Percentiles rank a stretch among this genome's conserved stretches.
Evolutionary conservation across 2,797 vertebrate species (phyloP).

Genomic region (Halcyon smyrnensis): DNA sequence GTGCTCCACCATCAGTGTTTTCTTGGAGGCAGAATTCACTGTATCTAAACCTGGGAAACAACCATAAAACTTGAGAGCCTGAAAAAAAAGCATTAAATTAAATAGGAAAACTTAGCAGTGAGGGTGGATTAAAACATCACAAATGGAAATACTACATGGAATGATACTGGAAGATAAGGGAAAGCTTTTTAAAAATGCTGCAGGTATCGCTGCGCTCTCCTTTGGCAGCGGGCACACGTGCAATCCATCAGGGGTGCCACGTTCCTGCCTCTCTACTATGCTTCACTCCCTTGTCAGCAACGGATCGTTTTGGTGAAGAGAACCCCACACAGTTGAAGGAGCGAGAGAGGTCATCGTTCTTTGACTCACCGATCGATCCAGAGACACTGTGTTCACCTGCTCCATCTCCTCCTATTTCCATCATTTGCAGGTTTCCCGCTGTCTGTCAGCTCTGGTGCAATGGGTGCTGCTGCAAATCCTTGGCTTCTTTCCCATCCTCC

Average conservation of each 20-base stretch:
- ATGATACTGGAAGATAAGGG: not conserved
- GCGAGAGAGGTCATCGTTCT: not conserved
- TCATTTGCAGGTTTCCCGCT: not conserved
- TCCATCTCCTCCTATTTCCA: not conserved
- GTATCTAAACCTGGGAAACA: not conserved
- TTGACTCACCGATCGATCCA: not conserved
- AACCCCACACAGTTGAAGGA: rapidly evolving
- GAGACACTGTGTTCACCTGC: not conserved
- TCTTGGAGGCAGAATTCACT: not conserved
- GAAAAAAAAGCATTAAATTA: not conserved
- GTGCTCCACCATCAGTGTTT: not conserved
- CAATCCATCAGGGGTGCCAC: not conserved
- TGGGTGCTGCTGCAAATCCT: not conserved
- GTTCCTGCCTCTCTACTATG: not conserved
- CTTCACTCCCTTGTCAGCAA: not conserved
- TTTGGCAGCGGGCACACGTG: rapidly evolving
- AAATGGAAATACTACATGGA: not conserved
- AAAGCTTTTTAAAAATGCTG: not conserved
- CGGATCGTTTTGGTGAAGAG: not conserved
- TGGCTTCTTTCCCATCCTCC: not conserved
- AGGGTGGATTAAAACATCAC: not conserved
- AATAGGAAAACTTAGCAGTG: not conserved
- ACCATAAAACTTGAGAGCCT: not conserved
- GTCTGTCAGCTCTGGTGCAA: not conserved
- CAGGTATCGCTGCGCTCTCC: not conserved